Evolutionary conservation across 1,140 invertebrate species (phyloP).

Genomic region (Drosophila saltans): DNA sequence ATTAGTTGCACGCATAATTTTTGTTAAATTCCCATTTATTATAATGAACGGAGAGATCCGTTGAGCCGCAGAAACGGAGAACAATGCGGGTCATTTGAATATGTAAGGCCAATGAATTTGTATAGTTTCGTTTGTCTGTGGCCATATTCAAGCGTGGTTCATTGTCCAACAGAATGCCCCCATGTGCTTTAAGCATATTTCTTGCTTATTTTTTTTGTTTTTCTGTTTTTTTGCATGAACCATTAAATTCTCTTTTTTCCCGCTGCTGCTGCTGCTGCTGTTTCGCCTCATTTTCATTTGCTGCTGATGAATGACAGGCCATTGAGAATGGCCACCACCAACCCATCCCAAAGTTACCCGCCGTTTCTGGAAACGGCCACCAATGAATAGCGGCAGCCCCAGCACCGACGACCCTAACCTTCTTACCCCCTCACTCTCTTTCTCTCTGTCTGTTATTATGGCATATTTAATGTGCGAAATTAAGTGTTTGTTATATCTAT

Average conservation of each 20-base stretch:
- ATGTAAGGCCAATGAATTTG: constrained; percentile 25
- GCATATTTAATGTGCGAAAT: constrained; percentile 78
- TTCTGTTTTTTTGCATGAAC: constrained; percentile 41
- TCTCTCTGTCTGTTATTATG: constrained; percentile 47
- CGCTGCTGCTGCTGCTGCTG: constrained; percentile 16
- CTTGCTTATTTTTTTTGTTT: background rate
- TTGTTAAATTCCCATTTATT: constrained; percentile 77
- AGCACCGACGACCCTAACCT: constrained; percentile 4
- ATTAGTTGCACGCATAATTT: constrained; percentile 77
- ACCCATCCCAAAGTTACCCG: background rate
- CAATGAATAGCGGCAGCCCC: background rate
- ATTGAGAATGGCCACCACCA: constrained; percentile 44
- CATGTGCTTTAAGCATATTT: constrained; percentile 55
- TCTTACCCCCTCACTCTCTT: background rate
- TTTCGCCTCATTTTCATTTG: constrained; percentile 69
- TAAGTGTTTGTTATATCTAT: constrained; percentile 76
- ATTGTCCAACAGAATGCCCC: constrained; percentile 16
- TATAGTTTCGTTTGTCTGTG: constrained; percentile 13
- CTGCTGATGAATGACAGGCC: constrained; percentile 74
- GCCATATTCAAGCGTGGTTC: constrained; percentile 5
- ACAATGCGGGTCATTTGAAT: constrained; percentile 47
- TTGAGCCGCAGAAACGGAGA: constrained; percentile 5
- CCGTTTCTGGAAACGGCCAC: background rate
- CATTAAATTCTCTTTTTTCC: constrained; percentile 63
- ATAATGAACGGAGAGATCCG: constrained; percentile 65